Evolutionary conservation across 2,113 vertebrate genomes (phyloP).

Genomic region (Mungos mungo): DNA sequence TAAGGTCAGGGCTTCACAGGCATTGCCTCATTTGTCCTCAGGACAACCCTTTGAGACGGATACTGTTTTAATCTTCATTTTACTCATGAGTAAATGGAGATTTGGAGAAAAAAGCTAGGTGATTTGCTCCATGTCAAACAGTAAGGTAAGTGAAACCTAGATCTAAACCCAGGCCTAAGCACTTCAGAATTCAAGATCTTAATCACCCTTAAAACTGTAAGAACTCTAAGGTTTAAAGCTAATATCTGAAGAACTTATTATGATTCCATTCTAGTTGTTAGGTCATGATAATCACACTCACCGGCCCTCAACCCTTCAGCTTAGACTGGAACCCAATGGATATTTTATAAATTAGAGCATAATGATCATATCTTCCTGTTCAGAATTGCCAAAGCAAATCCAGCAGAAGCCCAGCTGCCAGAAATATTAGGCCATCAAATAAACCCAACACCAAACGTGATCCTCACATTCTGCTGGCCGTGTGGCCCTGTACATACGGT

Average conservation of each 20-base stretch:
- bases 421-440: background rate
- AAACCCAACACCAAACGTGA: constrained; percentile 13
- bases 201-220: background rate
- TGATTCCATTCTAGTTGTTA: background rate
- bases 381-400: background rate
- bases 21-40: background rate
- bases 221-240: background rate
- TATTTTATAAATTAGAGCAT: background rate
- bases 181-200: background rate
- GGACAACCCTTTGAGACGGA: background rate
- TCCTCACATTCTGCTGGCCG: constrained; percentile 43
- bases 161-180: background rate
- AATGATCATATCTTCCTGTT: background rate
- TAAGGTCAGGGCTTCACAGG: background rate
- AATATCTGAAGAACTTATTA: background rate
- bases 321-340: background rate
- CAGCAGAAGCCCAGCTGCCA: background rate
- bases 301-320: background rate
- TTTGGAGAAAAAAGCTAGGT: background rate
- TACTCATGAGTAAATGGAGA: background rate
- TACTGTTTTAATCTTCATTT: background rate
- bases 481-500: constrained; percentile 67
- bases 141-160: background rate
- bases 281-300: background rate
- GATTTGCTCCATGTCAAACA: background rate